Evolutionary conservation across 2,113 vertebrate species (phyloP).

Genomic region (Macrotis lagotis): DNA sequence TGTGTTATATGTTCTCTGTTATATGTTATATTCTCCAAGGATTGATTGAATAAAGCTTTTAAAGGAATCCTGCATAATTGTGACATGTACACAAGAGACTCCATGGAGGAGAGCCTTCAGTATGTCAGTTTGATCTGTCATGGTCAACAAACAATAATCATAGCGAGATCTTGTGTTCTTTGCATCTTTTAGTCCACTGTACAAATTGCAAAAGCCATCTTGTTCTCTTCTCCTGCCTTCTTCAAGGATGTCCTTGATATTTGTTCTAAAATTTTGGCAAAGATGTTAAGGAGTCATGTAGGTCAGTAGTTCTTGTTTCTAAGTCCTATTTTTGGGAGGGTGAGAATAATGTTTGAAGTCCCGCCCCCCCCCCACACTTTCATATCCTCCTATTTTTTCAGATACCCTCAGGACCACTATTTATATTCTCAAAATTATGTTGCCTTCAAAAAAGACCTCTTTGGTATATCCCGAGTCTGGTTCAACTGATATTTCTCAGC

Average conservation of each 20-base stretch:
- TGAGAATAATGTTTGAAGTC: neutral
- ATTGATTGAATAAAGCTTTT: neutral
- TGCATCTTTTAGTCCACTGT: neutral
- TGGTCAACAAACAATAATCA: neutral
- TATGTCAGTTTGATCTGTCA: neutral
- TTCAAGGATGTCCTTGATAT: neutral
- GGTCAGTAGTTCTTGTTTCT: neutral
- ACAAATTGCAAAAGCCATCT: neutral
- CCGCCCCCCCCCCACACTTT: neutral
- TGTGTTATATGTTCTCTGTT: too few species aligned
- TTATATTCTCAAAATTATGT: neutral
- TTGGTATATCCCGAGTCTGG: neutral
- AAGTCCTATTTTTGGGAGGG: neutral
- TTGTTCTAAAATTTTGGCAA: neutral
- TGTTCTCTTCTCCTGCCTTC: neutral
- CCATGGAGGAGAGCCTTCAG: neutral
- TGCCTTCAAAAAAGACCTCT: neutral
- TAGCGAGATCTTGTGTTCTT: neutral
- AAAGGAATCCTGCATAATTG: neutral
- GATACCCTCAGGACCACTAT: neutral
- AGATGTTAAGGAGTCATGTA: neutral
- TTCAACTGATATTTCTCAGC: neutral
- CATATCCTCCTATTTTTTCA: neutral
- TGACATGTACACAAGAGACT: neutral
- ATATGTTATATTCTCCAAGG: neutral